phyloP scores from a whole-genome alignment of 2,797 vertebrate genomes.

The Peromyscus aztecus region DNA sequence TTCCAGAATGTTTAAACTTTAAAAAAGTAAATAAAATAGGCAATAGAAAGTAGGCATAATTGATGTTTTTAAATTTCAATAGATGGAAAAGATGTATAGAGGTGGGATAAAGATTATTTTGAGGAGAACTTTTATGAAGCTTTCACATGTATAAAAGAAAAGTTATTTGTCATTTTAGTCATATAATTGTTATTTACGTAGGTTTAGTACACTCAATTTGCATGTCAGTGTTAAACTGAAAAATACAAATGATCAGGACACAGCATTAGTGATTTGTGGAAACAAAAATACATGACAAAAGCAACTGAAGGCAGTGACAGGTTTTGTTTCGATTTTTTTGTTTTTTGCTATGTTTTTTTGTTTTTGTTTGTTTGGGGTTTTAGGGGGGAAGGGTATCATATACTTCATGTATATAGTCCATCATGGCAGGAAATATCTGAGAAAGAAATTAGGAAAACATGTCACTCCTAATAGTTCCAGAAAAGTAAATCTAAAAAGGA shows the following conservation, averaged over 20 bases:
- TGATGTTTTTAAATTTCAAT: conserved; percentile 45
- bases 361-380: background rate
- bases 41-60: background rate
- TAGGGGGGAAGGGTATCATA: background rate
- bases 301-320: background rate
- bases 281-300: background rate
- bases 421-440: background rate
- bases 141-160: background rate
- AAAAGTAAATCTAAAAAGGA: background rate
- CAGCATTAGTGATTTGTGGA: background rate
- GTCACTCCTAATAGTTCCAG: background rate
- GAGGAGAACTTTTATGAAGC: background rate
- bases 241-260: background rate
- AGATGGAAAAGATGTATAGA: background rate
- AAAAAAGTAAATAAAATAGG: background rate
- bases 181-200: background rate
- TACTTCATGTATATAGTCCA: background rate
- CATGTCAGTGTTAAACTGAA: background rate
- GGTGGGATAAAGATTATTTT: background rate
- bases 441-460: background rate
- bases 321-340: background rate
- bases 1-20: background rate
- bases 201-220: background rate
- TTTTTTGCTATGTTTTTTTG: background rate
- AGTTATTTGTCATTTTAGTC: background rate